Evolutionary conservation across 37 sponge, comb jelly and placozoan genomes (phyloP).

Genomic region (Sycon ciliatum): DNA sequence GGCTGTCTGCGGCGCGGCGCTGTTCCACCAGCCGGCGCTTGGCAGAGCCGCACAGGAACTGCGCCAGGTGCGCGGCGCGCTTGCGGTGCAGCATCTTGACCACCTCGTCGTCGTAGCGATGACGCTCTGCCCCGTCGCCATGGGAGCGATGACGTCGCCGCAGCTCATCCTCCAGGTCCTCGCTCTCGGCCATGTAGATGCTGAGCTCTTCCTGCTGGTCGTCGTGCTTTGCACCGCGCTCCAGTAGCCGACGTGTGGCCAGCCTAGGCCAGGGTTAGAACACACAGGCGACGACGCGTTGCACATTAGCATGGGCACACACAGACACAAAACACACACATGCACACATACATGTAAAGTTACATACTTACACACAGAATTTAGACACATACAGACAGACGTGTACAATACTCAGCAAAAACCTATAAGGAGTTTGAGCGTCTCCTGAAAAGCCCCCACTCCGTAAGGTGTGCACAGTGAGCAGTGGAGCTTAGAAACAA

Average conservation of each 20-base stretch:
- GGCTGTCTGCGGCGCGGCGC: constrained; percentile 51
- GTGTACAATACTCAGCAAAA: too few relatives aligned
- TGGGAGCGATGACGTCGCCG: constrained; percentile 16
- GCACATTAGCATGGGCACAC: neutral
- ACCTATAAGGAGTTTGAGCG: too few relatives aligned
- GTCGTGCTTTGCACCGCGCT: constrained; percentile 44
- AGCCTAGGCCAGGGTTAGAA: constrained; percentile 23
- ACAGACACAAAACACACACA: neutral
- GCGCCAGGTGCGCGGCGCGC: constrained; percentile 60
- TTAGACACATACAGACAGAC: neutral
- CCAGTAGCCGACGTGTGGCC: constrained; percentile 52
- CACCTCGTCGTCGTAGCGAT: constrained; percentile 34
- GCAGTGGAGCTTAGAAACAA: too few relatives aligned
- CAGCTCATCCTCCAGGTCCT: constrained; percentile 48
- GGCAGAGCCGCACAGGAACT: constrained; percentile 67
- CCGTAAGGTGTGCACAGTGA: too few relatives aligned
- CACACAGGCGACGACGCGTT: neutral
- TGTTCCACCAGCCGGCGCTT: constrained; percentile 54
- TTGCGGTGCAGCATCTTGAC: constrained; percentile 62
- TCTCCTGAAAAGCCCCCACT: too few relatives aligned
- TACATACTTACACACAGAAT: neutral
- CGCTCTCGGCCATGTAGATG: constrained; percentile 44
- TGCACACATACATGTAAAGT: neutral
- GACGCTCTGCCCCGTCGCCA: constrained; percentile 23
- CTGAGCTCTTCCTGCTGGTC: constrained; percentile 79